Base-by-base conservation (phyloP, 2,888 invertebrate genomes). In the Ctena decussata region DNA sequence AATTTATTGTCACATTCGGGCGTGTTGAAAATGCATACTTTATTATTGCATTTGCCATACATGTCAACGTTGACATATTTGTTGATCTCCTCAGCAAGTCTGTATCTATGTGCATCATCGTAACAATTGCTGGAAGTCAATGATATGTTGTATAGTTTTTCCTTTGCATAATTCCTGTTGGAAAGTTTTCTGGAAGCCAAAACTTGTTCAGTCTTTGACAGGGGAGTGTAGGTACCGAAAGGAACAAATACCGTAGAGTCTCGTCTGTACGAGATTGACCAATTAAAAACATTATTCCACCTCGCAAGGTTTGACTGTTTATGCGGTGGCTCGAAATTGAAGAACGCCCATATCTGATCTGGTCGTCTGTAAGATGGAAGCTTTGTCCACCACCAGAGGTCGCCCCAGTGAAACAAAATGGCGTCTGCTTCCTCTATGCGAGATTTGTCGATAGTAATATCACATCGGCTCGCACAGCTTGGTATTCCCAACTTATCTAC, bases 401-500 rank as follows among this genome's bases (percentile, higher is more conserved):
- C 44, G n/a, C 71, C 71, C 71, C 71, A 71, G 27, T 71, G 71
- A 41, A 71, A 71, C 41, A 71, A 71, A 3, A 71, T 44, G 27
- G 71, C 71, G 27, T 71, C 71, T 41, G 71, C 71, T 41, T 71
- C 71, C 44, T n/a, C 41, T 39, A 71, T 41, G n/a, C 41, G 39
- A 18, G 71, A 39, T 41, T 41, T 71, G 39, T 71, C 44, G 24
- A 41, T 44, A 71, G 71, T 71, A 18, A 71, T 27, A 35, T 71
- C 71, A 44, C 71, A 71, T 18, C 41, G n/a, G 5, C 71, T 18
- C 41, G 71, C 71, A 41, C 71, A 71, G 27, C 27, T 8, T 24
- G 71, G 71, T 41, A 71, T n/a, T n/a, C 71, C 71, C 11, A 71
- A 24, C 30, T n/a, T 71, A 39, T 71, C 71, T 71, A 71, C 71